Evolutionary conservation across 2,888 invertebrate species (phyloP), one percentile per base, ranked within the genome.

Genomic region (Trissolcus japonicus): DNA sequence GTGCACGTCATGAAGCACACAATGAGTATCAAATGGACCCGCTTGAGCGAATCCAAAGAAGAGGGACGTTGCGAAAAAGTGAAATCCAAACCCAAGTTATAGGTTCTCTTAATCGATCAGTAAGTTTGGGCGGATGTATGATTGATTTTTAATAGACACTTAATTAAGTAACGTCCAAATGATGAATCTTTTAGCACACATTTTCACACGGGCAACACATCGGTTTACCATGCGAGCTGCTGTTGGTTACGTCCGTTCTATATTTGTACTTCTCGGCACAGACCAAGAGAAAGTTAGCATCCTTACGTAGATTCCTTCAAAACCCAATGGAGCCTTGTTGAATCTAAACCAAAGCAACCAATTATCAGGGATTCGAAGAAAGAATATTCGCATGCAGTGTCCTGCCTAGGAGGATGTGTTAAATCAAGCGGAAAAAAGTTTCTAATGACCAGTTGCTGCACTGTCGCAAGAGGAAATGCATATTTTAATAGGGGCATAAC

Each of bases 31-130:
- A 65, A 63, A 59, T 54, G 46, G 72, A 55, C 46, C 72, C 46
- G 72, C 72, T 60, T 72, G 59, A 72, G 59, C 60, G 72, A 65
- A 56, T 29, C 55, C 51, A 56, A 61, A 73, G 61, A 41, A 54
- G 66, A 56, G 57, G 50, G 57, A 67, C 67, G 67, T 56, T 67
- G 74, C n/a, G 16, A 74, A 67, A 74, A 74, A 55, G 62, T 67
- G 74, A 74, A 74, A 74, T 67, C 16, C 62, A 56, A 66, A 35
- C 29, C 56, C 73, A 55, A 73, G 55, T 73, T 66, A 56, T 60
- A 66, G n/a, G n/a, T n/a, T n/a, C 61, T 50, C 54, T 73, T 35
- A 55, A 43, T 59, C 40, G 35, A 50, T 61, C 54, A 73, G 59
- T 54, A 59, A 54, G 4, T 43, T 25, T 60, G 21, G 1, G 4